These are phyloP conservation scores for Adrianichthys oophorus DNA, from an alignment of 2,797 vertebrate genomes.

Conservation along the genomic window DNA sequence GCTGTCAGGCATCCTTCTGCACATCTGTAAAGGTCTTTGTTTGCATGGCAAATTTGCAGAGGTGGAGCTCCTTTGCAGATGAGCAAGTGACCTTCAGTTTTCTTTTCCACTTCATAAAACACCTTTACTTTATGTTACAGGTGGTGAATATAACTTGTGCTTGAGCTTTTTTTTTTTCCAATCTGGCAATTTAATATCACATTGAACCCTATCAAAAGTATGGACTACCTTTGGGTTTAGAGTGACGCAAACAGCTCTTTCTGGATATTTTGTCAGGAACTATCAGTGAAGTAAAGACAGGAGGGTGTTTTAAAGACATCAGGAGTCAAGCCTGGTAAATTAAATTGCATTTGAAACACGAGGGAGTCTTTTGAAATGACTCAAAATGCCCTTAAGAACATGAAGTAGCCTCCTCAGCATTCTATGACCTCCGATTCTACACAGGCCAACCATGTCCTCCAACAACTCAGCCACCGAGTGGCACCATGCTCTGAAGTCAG, in stretches of 20 bases:
- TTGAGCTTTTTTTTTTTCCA: too few relatives aligned
- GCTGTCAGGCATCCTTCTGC: conserved; percentile 49
- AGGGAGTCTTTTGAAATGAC: conserved; percentile 42
- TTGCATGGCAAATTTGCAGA: conserved; percentile 15
- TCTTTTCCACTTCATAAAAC: not conserved
- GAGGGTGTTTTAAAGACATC: conserved; percentile 20
- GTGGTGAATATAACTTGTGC: conserved; percentile 6
- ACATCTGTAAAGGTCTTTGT: conserved; percentile 30
- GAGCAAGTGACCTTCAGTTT: too few relatives aligned
- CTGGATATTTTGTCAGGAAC: too few relatives aligned
- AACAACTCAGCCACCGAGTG: conserved; percentile 48
- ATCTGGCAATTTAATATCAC: too few relatives aligned
- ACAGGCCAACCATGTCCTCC: conserved; percentile 39
- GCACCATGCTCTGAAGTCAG: conserved; percentile 55
- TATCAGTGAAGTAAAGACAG: conserved; percentile 17
- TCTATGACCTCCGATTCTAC: conserved; percentile 31
- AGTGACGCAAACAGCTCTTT: too few relatives aligned
- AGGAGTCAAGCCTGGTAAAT: conserved; percentile 17
- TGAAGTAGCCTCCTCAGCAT: conserved; percentile 14
- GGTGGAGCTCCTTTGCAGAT: not conserved
- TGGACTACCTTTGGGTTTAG: too few relatives aligned
- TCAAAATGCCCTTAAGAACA: conserved; percentile 24
- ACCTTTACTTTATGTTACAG: conserved; percentile 1
- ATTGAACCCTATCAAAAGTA: too few relatives aligned
- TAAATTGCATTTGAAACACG: conserved; percentile 27